Evolutionary conservation across 2,888 invertebrate genomes (phyloP).

Genomic region (Mechanitis mazaeus): DNA sequence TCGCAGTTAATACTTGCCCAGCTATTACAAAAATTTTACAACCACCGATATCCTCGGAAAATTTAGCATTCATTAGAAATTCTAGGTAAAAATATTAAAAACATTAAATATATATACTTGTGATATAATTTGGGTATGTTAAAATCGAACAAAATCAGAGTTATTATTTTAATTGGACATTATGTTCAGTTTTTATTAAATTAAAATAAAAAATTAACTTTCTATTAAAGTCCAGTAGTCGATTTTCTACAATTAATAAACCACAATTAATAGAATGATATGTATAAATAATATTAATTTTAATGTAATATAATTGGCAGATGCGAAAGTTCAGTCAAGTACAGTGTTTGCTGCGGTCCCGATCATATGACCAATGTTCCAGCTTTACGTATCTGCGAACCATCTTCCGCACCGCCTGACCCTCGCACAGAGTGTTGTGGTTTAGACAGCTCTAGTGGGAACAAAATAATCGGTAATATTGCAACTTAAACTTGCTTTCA

Average conservation of each 20-base stretch:
- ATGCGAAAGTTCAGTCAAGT: constrained; percentile 41
- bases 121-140: no score
- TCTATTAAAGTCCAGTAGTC: no score
- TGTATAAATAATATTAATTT: neutral
- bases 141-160: no score
- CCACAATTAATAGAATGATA: neutral
- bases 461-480: constrained; percentile 40
- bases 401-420: constrained; percentile 42
- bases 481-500: neutral
- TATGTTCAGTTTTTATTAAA: no score
- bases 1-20: constrained; percentile 36
- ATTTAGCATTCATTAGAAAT: constrained; percentile 28
- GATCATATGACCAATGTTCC: neutral
- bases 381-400: constrained; percentile 10
- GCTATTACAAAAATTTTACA: constrained; percentile 31
- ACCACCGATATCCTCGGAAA: constrained; percentile 15
- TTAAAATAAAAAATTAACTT: no score
- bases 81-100: constrained; percentile 28
- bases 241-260: neutral
- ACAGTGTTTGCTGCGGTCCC: constrained; percentile 49
- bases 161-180: no score
- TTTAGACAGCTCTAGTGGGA: constrained; percentile 38
- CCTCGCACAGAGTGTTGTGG: constrained; percentile 51
- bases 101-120: no score
- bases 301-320: constrained; percentile 29